These are phyloP conservation scores for Augochlora pura DNA, from an alignment of 1,140 invertebrate species.

Conservation along the genomic window DNA sequence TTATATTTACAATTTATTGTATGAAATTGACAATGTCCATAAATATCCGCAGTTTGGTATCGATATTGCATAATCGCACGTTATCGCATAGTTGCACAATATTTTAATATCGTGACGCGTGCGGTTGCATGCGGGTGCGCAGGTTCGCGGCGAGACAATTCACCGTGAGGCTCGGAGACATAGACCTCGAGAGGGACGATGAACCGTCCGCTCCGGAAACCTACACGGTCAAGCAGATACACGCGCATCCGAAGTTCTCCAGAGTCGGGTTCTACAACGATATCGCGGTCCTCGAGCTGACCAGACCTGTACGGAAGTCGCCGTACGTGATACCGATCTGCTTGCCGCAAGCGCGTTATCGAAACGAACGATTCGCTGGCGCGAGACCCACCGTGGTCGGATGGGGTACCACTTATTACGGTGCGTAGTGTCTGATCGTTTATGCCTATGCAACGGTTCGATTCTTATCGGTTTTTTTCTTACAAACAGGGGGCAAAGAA, in stretches of 20 bases:
- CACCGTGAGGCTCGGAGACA: conserved; percentile 92
- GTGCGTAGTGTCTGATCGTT: conserved; percentile 64
- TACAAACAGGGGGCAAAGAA: conserved; percentile 86
- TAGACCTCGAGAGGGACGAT: conserved; percentile 90
- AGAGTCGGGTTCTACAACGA: conserved; percentile 95
- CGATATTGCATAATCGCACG: too few relatives aligned
- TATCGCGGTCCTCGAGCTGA: conserved; percentile 90
- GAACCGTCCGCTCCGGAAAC: conserved; percentile 90
- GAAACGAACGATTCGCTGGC: conserved; percentile 84
- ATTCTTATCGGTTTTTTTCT: too few relatives aligned
- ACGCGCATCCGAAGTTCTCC: conserved; percentile 90
- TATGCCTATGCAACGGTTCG: too few relatives aligned
- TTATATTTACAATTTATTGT: too few relatives aligned
- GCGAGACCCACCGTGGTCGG: conserved; percentile 91
- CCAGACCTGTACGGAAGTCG: conserved; percentile 86
- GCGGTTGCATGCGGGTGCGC: conserved; percentile 5
- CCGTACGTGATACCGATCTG: conserved; percentile 95
- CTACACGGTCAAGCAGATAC: conserved; percentile 87
- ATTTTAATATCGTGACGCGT: too few relatives aligned
- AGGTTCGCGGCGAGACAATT: conserved; percentile 93
- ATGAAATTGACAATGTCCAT: too few relatives aligned
- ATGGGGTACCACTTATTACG: conserved; percentile 94
- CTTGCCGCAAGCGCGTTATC: conserved; percentile 84
- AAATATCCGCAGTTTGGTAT: too few relatives aligned
- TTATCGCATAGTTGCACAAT: too few relatives aligned